Evolutionary conservation across 2,888 invertebrate genomes (phyloP).

Genomic region (Dendrolimus houi): DNA sequence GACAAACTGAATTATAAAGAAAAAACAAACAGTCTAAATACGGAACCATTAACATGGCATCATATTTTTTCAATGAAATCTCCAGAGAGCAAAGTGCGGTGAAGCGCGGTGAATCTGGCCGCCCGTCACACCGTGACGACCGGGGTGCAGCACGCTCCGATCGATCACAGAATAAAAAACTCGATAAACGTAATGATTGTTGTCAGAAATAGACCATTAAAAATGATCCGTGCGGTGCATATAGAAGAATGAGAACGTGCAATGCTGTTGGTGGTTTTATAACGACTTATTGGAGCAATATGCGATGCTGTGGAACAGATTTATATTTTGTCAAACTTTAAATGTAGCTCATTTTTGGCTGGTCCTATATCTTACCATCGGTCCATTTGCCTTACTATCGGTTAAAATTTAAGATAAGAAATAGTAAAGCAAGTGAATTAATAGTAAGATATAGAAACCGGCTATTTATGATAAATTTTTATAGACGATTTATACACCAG

Average conservation of each 20-base stretch:
- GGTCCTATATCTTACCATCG: too few species aligned
- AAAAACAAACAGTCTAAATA: conserved; percentile 1
- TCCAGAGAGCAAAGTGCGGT: conserved; percentile 55
- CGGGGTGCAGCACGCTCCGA: conserved; percentile 42
- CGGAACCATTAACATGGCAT: conserved; percentile 28
- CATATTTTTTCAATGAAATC: conserved; percentile 28
- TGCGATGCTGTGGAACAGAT: neutral
- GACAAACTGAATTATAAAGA: too few species aligned
- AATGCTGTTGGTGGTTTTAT: neutral
- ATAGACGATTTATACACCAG: too few species aligned
- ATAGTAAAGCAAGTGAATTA: too few species aligned
- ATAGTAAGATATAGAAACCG: too few species aligned
- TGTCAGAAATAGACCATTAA: conserved; percentile 2
- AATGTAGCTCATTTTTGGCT: too few species aligned
- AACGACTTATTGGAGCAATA: conserved; percentile 1
- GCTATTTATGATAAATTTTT: too few species aligned
- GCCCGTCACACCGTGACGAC: conserved; percentile 69
- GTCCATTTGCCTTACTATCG: too few species aligned
- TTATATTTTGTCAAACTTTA: too few species aligned
- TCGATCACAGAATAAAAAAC: conserved; percentile 19
- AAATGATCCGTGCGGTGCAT: conserved; percentile 1
- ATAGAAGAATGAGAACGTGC: neutral
- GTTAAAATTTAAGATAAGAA: too few species aligned
- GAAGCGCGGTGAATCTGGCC: conserved; percentile 55
- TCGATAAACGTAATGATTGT: conserved; percentile 1